phyloP scores from a whole-genome alignment of 2,113 vertebrate species.

The Burhinus oedicnemus region DNA sequence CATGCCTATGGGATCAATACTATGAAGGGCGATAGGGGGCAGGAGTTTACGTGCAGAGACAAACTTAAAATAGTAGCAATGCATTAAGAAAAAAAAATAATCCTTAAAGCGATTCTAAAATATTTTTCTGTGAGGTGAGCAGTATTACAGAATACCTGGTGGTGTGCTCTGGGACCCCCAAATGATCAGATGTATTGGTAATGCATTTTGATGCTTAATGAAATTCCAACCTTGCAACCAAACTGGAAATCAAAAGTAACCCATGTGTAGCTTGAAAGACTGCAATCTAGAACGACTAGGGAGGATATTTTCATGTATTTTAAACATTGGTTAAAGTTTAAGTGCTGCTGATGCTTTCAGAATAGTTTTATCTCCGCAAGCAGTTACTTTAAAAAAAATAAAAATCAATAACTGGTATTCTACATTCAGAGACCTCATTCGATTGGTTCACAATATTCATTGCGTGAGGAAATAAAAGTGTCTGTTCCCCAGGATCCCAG shows the following conservation, averaged over 20 bases:
- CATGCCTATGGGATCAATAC: background rate
- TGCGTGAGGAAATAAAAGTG: background rate
- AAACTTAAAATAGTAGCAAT: background rate
- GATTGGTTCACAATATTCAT: background rate
- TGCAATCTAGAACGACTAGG: background rate
- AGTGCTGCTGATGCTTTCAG: background rate
- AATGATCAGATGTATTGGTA: background rate
- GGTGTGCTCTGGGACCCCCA: background rate
- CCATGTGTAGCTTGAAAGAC: background rate
- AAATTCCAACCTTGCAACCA: background rate
- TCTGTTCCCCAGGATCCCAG: background rate
- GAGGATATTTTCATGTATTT: background rate
- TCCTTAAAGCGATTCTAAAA: background rate
- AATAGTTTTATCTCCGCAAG: background rate
- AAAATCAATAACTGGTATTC: background rate
- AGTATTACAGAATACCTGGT: background rate
- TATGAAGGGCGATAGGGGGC: background rate
- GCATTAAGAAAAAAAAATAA: background rate
- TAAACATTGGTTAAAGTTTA: background rate
- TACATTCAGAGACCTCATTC: background rate
- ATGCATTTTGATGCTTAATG: background rate
- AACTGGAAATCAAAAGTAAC: background rate
- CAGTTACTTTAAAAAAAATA: background rate
- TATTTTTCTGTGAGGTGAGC: background rate
- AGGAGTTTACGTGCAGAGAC: slow-evolving; percentile 10